These are phyloP conservation scores for Macrotus californicus DNA, from an alignment of 2,113 vertebrate genomes.

Conservation along the genomic window DNA sequence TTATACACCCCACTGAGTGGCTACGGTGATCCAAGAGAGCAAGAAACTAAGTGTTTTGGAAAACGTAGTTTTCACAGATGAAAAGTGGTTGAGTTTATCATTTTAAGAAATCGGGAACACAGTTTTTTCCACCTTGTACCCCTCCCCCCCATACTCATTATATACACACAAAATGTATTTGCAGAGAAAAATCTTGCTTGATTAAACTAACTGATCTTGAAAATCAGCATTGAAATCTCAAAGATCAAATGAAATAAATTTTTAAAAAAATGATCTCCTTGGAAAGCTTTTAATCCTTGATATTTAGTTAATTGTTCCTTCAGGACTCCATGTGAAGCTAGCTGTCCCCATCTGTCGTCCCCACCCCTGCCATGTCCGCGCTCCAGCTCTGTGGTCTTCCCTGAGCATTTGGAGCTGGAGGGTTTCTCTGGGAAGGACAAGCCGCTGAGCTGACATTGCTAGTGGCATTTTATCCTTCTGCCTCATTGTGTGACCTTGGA, in stretches of 20 bases:
- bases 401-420: background rate
- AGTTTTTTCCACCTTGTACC: conserved; percentile 19
- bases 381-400: background rate
- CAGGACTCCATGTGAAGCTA: background rate
- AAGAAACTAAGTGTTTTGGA: conserved; percentile 7
- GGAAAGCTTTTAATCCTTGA: background rate
- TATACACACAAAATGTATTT: background rate
- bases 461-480: background rate
- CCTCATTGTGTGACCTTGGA: conserved; percentile 22
- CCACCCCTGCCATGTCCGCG: too few species aligned
- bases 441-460: background rate
- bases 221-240: conserved; percentile 46
- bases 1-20: background rate
- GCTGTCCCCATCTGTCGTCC: rapidly evolving
- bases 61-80: conserved; percentile 36
- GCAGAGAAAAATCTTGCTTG: conserved; percentile 26
- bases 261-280: background rate
- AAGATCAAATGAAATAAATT: conserved; percentile 35
- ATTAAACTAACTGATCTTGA: conserved; percentile 55
- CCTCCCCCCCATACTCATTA: background rate
- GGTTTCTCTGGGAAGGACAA: background rate
- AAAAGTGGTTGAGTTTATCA: conserved; percentile 41
- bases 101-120: conserved; percentile 38
- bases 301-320: background rate
- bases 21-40: background rate